phyloP scores from a whole-genome alignment of 2,888 invertebrate genomes.

The Drosophila melanosoma region DNA sequence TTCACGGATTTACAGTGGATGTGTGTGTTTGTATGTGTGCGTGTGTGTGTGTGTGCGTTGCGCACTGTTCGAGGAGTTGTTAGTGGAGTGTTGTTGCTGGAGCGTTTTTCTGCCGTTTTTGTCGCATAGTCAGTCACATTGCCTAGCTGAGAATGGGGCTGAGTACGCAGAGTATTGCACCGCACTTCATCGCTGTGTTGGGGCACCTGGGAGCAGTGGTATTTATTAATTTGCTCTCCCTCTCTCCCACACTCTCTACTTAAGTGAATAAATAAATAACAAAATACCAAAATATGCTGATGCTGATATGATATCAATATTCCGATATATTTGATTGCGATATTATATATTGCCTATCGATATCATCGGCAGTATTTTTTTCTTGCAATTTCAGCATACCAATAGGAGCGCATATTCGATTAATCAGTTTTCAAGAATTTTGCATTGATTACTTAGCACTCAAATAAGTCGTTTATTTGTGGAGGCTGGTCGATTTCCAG shows the following conservation, averaged over 20 bases:
- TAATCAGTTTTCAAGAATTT: neutral
- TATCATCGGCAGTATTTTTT: conserved; percentile 2
- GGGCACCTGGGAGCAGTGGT: conserved; percentile 13
- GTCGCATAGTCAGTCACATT: conserved; percentile 57
- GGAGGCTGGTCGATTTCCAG: conserved; percentile 15
- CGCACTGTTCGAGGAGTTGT: conserved; percentile 26
- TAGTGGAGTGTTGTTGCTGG: conserved; percentile 32
- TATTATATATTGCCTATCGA: conserved; percentile 12
- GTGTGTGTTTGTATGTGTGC: conserved; percentile 7
- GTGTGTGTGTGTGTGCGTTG: conserved; percentile 12
- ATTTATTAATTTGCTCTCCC: conserved; percentile 3
- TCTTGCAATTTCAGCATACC: conserved; percentile 7
- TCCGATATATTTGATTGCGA: conserved; percentile 21
- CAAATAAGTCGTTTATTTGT: neutral
- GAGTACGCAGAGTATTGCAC: conserved; percentile 19
- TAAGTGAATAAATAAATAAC: conserved; percentile 55
- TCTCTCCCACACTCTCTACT: conserved; percentile 3
- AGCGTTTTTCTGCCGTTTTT: conserved; percentile 33
- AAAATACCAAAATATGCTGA: conserved; percentile 50
- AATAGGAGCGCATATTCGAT: conserved; percentile 20
- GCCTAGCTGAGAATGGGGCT: conserved; percentile 26
- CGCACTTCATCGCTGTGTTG: conserved; percentile 33
- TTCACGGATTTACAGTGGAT: neutral
- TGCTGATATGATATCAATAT: conserved; percentile 45
- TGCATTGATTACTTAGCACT: neutral